phyloP scores from a whole-genome alignment of 2,113 vertebrate species.

The Ceyx margarethae region DNA sequence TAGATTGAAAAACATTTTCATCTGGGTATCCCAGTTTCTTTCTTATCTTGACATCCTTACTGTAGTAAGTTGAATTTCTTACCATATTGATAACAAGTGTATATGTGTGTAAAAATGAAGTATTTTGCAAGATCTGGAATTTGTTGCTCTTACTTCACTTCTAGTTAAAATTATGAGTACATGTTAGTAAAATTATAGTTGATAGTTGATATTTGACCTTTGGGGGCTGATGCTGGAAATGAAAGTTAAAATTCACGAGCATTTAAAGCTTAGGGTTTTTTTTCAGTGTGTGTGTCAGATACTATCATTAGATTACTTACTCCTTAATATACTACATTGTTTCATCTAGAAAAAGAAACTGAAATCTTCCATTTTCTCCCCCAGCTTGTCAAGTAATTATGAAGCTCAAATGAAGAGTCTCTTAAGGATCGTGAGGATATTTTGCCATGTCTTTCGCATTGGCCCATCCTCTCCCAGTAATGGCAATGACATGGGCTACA shows the following conservation, averaged over 20 bases:
- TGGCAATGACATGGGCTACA: constrained; percentile 97
- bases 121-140: neutral
- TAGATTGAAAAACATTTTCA: neutral
- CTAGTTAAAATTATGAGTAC: neutral
- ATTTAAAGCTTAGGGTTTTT: neutral
- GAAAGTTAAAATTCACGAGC: neutral
- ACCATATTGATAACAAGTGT: neutral
- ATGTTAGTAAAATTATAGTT: neutral
- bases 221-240: neutral
- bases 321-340: neutral
- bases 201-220: neutral
- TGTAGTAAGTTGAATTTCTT: neutral
- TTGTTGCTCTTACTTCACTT: neutral
- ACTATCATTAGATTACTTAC: neutral
- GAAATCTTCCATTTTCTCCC: constrained; percentile 43
- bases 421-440: constrained; percentile 93
- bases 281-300: neutral
- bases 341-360: constrained; percentile 36
- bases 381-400: constrained; percentile 94
- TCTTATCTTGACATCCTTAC: neutral
- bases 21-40: neutral
- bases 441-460: constrained; percentile 95
- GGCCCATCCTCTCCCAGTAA: constrained; percentile 93
- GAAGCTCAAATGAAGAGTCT: constrained; percentile 99
- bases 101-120: fast-evolving